Evolutionary conservation across 1,140 invertebrate species (phyloP), one percentile per base, ranked within the genome.

Genomic region (Camponotus pennsylvanicus): DNA sequence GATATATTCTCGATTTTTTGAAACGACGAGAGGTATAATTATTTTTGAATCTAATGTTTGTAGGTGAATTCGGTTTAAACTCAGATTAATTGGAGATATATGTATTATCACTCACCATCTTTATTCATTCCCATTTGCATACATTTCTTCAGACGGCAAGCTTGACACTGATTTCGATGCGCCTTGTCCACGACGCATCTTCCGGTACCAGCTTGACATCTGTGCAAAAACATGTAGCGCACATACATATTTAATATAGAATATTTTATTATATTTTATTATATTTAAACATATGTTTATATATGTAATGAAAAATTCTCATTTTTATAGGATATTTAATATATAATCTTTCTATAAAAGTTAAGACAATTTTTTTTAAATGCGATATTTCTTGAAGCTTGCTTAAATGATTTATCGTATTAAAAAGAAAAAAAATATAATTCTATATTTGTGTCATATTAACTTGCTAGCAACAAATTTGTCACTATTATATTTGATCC

Each of bases 111-210:
- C 98, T 97, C 95, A 99, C 99, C 99, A 95, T 99, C 99, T 96
- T 99, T 99, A 95, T 99, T 99, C 99, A 99, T 99, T 78, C 99
- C 99, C 98, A 99, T 99, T 85, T 98, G 97, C 59, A 99, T 96
- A 95, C 99, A 99, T 95, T 99, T 99, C 95, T 99, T 99, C 59
- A 99, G 96, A 42, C 99, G 95, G 94, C 99, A 99, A 0, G 99
- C 99, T 94, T 99, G 99, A 94, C 99, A 99, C 94, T 99, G 99
- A 95, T 99, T 99, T 82, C 99, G 95, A 95, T 99, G 99, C 0
- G 99, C 99, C 95, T 99, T 99, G 96, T 99, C 99, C 4, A 99
- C 99, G 52, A 99, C 96, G 93, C 99, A 99, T 78, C 97, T 96
- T 9, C 99, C 99, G 5, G 98, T 99, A 57, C 98, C 98, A 0